Evolutionary conservation across 2,113 vertebrate genomes (phyloP).

Genomic region (Hystrix cristata): DNA sequence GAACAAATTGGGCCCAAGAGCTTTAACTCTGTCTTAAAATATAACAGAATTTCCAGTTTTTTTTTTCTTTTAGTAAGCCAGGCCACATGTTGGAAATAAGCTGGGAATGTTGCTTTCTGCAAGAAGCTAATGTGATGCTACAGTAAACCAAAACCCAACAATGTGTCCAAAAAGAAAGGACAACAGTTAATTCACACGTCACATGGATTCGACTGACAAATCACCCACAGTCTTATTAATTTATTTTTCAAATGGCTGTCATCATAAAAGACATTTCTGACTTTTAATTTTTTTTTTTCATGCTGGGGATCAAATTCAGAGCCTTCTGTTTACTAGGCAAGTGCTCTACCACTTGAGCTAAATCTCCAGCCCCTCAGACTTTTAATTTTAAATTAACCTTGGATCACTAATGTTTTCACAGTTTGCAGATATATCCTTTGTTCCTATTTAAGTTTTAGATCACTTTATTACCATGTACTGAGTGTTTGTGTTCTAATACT

Average conservation of each 20-base stretch:
- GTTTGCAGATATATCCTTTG: constrained; percentile 73
- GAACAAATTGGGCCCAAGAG: constrained; percentile 76
- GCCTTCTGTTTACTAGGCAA: no score
- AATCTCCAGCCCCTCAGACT: neutral
- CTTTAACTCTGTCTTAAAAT: constrained; percentile 80
- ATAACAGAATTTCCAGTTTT: constrained; percentile 60
- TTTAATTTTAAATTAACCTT: constrained; percentile 67
- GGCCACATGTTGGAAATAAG: constrained; percentile 74
- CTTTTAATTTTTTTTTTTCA: no score
- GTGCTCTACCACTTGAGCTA: no score
- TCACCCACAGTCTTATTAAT: neutral
- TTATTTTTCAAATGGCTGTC: constrained; percentile 55
- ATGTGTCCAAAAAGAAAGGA: neutral
- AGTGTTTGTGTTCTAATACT: constrained; percentile 15
- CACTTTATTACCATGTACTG: constrained; percentile 64
- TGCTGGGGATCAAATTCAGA: no score
- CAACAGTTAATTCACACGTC: constrained; percentile 37
- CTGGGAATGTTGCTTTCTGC: constrained; percentile 55
- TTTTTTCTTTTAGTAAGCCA: constrained; percentile 65
- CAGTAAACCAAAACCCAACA: constrained; percentile 50
- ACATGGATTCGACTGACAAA: constrained; percentile 6
- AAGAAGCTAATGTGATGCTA: constrained; percentile 39
- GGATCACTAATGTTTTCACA: constrained; percentile 79
- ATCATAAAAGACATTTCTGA: constrained; percentile 69
- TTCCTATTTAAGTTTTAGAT: constrained; percentile 81